Conservation (phyloP, 2,113 vertebrate genomes). For the Caranx melampygus region DNA sequence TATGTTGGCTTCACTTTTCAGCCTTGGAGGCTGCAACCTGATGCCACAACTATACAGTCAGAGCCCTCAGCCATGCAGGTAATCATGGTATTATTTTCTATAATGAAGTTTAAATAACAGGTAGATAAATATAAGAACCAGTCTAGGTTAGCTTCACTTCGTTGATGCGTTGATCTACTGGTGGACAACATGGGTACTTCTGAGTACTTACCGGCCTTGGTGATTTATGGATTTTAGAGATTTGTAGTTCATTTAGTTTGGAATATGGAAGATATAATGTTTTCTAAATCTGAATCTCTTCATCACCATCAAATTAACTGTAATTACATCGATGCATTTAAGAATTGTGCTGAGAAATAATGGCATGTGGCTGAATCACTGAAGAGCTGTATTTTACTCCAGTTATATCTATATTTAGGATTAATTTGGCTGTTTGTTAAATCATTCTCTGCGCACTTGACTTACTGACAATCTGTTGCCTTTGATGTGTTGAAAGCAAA, state of each 20-base stretch:
- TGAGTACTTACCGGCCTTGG: no score
- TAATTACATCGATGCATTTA: background rate
- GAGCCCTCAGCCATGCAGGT: no score
- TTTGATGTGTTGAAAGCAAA: conserved; percentile 10
- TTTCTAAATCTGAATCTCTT: background rate
- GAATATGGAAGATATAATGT: background rate
- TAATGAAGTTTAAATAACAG: no score
- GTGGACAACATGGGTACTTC: no score
- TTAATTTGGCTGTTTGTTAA: conserved; percentile 1
- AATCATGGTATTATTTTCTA: no score
- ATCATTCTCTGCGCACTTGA: background rate
- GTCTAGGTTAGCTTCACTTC: no score
- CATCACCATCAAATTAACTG: background rate
- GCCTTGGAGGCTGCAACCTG: no score
- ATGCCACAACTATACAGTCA: no score
- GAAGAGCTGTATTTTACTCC: background rate
- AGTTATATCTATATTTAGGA: background rate
- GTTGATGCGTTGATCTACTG: background rate
- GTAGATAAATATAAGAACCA: no score
- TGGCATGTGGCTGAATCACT: no score
- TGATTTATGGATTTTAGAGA: background rate
- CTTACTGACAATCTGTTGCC: background rate
- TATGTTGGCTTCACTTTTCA: no score
- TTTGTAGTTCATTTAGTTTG: background rate
- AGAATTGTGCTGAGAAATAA: background rate